Conservation (phyloP, 1,140 invertebrate genomes). For the Geopemphigus sp. region DNA sequence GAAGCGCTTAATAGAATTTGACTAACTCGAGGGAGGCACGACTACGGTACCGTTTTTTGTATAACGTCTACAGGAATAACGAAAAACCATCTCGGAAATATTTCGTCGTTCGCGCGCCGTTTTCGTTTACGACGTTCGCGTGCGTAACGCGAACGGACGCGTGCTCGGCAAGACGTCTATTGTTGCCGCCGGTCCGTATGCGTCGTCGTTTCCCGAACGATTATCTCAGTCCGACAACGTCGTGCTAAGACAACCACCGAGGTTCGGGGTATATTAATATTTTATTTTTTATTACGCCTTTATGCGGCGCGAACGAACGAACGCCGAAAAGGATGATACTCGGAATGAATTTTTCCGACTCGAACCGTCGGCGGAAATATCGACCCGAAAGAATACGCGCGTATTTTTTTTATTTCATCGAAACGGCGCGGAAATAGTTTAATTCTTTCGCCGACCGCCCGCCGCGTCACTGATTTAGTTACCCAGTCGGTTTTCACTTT, state of each 20-base stretch:
- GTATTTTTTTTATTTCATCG: too few relatives aligned
- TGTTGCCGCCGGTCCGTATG: background rate
- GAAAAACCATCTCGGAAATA: conserved; percentile 16
- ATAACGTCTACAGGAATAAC: background rate
- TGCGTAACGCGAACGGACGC: conserved; percentile 31
- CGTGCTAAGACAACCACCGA: background rate
- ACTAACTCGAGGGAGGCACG: background rate
- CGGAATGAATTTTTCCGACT: conserved; percentile 3
- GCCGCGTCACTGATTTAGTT: background rate
- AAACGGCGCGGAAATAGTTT: too few relatives aligned
- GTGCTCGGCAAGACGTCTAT: background rate
- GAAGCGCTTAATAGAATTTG: conserved; percentile 23
- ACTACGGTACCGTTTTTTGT: background rate
- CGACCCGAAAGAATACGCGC: background rate
- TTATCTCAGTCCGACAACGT: conserved; percentile 7
- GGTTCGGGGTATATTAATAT: background rate
- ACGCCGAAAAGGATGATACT: background rate
- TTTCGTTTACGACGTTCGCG: conserved; percentile 3
- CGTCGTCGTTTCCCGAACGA: background rate
- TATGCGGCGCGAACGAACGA: too few relatives aligned
- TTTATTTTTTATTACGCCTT: too few relatives aligned
- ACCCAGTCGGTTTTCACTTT: background rate
- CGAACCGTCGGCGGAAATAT: background rate
- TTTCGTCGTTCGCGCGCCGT: conserved; percentile 25
- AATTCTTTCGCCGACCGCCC: too few relatives aligned